Evolutionary conservation across 2,888 invertebrate genomes (phyloP), one percentile per base, ranked within the genome.

Genomic region (Andrena haemorrhoa): DNA sequence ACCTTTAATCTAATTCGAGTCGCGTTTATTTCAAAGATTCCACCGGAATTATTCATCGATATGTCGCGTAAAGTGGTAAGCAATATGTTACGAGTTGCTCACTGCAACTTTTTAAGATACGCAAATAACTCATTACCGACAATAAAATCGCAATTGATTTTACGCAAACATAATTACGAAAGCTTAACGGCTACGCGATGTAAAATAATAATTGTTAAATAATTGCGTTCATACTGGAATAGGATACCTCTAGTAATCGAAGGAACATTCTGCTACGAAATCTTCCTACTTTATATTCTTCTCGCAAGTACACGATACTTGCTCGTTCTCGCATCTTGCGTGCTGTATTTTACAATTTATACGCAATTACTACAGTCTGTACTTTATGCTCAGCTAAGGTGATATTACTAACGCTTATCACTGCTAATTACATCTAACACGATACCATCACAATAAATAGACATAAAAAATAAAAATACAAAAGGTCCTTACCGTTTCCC

Each of bases 101-200:
- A 63, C 12, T 74, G 77, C 58, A 79, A 79, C 78, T 82, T 79
- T 73, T 68, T 51, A 58, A 64, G 49, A 68, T 61, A 79, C 16
- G 16, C 5, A 41, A 73, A 58, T 64, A 73, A 78, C 70, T 82
- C 81, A 69, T 83, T 68, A 66, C 58, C 73, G 68, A 78, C 53
- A 73, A 68, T 74, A 49, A 85, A 80, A 63, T 76, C 83, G 75
- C 78, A 83, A 88, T 78, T 77, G 79, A 82, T 75, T 85, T 78
- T 83, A 70, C 79, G 74, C 74, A 77, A 83, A 84, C 77, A 72
- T 72, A 82, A 86, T 77, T 86, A 86, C 75, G 77, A 41, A 77
- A 79, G 69, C 78, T 86, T 78, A 86, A 74, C 84, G 80, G 82
- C 82, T 85, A 73, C 82, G 75, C 76, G 84, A 77, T 75, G 77